Conservation (phyloP, 2,888 invertebrate species). For the Dromius quadrimaculatus region DNA sequence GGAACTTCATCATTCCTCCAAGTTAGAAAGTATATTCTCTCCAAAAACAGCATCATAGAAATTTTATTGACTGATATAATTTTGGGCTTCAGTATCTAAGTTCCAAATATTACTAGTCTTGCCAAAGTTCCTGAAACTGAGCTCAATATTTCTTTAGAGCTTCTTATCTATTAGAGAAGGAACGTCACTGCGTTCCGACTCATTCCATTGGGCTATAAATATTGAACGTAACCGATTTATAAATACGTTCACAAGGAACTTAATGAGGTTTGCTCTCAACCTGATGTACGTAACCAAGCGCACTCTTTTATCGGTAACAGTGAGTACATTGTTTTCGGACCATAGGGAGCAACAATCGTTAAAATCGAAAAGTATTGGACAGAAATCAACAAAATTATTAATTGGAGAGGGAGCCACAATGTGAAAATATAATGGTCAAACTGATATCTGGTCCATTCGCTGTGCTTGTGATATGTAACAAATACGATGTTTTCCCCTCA, state of each 20-base stretch:
- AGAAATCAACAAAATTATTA: slow-evolving; percentile 39
- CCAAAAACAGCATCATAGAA: no score
- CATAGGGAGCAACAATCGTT: slow-evolving; percentile 19
- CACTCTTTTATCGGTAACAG: slow-evolving; percentile 15
- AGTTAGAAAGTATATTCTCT: no score
- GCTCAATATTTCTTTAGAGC: no score
- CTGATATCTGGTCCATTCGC: slow-evolving; percentile 33
- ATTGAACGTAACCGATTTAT: slow-evolving; percentile 40
- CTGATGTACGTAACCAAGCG: background rate
- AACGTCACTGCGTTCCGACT: background rate
- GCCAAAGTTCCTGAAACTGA: no score
- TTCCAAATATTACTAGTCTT: no score
- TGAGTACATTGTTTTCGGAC: slow-evolving; percentile 30
- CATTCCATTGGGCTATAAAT: slow-evolving; percentile 13
- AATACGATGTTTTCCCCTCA: slow-evolving; percentile 24
- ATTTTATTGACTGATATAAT: no score
- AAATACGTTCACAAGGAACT: slow-evolving; percentile 28
- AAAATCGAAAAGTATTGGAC: slow-evolving; percentile 10
- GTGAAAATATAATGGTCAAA: slow-evolving; percentile 24
- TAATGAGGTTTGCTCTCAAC: slow-evolving; percentile 36
- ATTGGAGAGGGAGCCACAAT: slow-evolving; percentile 30
- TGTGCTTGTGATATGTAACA: no score
- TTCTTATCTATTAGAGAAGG: no score
- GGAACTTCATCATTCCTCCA: no score
- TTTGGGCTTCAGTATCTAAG: no score